Percentiles rank a stretch among this genome's conserved stretches.
Conservation (phyloP, 2,113 vertebrate species). For the Coreoperca whiteheadi region DNA sequence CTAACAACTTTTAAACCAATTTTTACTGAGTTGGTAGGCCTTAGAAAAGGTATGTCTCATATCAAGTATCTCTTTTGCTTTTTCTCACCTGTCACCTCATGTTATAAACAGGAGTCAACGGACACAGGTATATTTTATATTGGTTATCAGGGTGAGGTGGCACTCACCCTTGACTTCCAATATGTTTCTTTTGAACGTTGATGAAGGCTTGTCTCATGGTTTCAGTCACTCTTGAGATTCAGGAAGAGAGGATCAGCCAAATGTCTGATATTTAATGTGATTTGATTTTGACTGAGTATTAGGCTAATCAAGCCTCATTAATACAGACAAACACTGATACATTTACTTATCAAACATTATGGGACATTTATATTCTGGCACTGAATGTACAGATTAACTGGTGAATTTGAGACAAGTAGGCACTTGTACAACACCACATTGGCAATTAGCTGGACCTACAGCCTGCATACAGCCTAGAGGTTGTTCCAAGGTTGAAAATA, state of each 20-base stretch:
- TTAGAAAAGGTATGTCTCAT: no score
- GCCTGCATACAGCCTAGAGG: conserved; percentile 34
- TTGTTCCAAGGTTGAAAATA: conserved; percentile 59
- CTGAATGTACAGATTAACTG: background rate
- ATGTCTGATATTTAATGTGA: background rate
- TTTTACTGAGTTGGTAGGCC: no score
- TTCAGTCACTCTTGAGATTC: background rate
- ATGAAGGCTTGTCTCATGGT: background rate
- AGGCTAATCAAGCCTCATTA: background rate
- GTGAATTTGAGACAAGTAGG: conserved; percentile 23
- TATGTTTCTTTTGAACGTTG: background rate
- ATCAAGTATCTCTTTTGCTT: no score
- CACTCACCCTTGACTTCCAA: background rate
- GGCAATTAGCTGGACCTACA: conserved; percentile 27
- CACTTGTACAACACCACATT: conserved; percentile 27
- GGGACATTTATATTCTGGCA: background rate
- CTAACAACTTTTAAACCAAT: no score
- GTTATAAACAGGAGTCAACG: no score
- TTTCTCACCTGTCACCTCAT: no score
- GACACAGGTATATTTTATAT: no score
- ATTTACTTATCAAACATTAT: background rate
- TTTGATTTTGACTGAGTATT: background rate
- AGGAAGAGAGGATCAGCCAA: background rate
- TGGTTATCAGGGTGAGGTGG: no score
- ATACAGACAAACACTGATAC: background rate